These are phyloP conservation scores for Amia ocellicauda DNA, from an alignment of 2,113 vertebrate species.

Conservation along the genomic window DNA sequence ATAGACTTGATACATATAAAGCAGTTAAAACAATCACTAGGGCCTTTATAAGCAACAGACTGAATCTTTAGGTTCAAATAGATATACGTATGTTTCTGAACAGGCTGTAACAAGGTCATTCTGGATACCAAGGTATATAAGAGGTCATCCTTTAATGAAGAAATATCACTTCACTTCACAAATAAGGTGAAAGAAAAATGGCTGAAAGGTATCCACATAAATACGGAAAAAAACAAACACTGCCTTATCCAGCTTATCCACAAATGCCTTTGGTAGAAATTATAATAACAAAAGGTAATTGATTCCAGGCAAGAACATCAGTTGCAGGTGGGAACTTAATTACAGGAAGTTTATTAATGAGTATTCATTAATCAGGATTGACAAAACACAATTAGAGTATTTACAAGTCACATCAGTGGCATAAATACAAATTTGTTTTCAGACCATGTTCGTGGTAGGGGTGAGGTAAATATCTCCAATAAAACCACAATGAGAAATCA, in stretches of 20 bases:
- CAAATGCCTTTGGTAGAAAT: constrained; percentile 79
- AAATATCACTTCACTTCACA: constrained; percentile 47
- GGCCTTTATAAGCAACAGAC: too few relatives aligned
- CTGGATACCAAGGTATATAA: neutral
- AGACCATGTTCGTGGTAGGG: too few relatives aligned
- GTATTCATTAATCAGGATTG: constrained; percentile 88
- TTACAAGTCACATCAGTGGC: constrained; percentile 63
- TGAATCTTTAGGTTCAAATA: too few relatives aligned
- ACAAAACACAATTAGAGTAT: constrained; percentile 78
- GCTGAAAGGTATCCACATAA: constrained; percentile 60
- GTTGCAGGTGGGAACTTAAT: constrained; percentile 92
- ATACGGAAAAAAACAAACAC: constrained; percentile 22
- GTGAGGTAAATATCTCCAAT: too few relatives aligned
- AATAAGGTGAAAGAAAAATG: constrained; percentile 53
- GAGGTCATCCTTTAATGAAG: constrained; percentile 1
- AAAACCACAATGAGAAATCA: too few relatives aligned
- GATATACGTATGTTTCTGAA: too few relatives aligned
- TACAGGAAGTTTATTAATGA: constrained; percentile 95
- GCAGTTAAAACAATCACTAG: too few relatives aligned
- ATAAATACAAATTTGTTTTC: too few relatives aligned
- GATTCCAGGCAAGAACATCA: constrained; percentile 84
- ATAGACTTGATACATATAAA: too few relatives aligned
- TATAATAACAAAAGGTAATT: constrained; percentile 88
- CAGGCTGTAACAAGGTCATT: neutral
- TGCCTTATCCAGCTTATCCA: constrained; percentile 50